Conservation (phyloP, 2,888 invertebrate genomes). For the Lumbricus terrestris region DNA sequence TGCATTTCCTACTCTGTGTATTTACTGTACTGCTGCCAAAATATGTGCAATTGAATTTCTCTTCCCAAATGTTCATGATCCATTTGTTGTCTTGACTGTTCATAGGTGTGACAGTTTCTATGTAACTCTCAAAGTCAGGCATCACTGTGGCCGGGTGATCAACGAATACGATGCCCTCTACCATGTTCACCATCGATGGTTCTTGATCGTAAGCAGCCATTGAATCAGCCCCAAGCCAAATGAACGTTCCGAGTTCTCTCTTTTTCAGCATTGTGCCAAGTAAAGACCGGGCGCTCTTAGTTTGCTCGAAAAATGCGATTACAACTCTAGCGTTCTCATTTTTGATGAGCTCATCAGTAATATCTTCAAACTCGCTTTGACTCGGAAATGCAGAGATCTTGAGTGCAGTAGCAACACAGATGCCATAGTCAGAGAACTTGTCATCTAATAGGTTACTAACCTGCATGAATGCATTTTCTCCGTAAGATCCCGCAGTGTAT, state of each 20-base stretch:
- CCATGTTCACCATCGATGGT: slow-evolving; percentile 17
- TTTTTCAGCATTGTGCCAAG: neutral
- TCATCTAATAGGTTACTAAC: neutral
- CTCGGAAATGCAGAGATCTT: neutral
- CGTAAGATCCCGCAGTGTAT: slow-evolving; percentile 68
- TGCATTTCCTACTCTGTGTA: neutral
- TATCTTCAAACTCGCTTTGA: neutral
- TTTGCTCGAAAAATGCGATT: slow-evolving; percentile 17
- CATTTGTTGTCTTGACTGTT: slow-evolving; percentile 17
- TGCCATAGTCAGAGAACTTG: neutral
- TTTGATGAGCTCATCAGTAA: neutral
- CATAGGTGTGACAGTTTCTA: neutral
- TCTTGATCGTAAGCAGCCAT: slow-evolving; percentile 25
- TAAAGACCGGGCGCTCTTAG: neutral
- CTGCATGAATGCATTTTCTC: slow-evolving; percentile 42
- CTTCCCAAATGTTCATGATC: slow-evolving; percentile 13
- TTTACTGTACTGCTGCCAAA: neutral
- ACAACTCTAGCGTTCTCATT: slow-evolving; percentile 24
- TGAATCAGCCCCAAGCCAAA: slow-evolving; percentile 22
- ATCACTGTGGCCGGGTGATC: neutral
- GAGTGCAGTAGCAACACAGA: slow-evolving; percentile 21
- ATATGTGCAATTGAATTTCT: slow-evolving; percentile 20
- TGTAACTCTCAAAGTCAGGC: slow-evolving; percentile 5
- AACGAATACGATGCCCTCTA: slow-evolving; percentile 17
- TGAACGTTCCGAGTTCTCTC: neutral